Conservation (phyloP, 2,888 invertebrate genomes). For the Ferdinandea cuprea region DNA sequence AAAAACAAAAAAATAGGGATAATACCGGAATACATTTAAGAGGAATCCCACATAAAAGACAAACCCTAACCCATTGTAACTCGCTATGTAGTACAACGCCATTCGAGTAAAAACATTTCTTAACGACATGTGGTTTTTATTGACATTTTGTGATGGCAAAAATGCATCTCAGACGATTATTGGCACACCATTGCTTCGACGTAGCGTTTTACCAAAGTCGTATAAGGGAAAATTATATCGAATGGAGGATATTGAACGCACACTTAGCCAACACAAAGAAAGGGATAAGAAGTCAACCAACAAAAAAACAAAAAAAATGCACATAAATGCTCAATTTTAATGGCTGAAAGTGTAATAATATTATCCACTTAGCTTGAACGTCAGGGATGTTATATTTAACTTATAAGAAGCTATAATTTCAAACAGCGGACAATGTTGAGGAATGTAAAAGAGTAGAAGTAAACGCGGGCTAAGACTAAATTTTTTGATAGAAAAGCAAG, state of each 20-base stretch:
- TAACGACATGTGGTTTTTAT: constrained; percentile 67
- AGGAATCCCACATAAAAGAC: constrained; percentile 7
- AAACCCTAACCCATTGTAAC: background rate
- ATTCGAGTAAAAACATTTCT: background rate
- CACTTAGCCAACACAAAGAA: background rate
- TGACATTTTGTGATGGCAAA: constrained; percentile 48
- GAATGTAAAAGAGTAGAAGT: background rate
- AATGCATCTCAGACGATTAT: constrained; percentile 58
- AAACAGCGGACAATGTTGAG: background rate
- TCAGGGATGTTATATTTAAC: background rate
- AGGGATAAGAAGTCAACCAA: background rate
- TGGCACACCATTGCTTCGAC: constrained; percentile 44
- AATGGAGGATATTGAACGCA: background rate
- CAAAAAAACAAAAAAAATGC: background rate
- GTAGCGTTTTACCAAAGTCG: background rate
- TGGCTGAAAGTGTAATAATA: constrained; percentile 21
- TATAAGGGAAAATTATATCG: background rate
- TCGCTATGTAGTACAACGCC: no score
- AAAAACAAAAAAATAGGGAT: no score
- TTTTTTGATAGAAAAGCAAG: no score
- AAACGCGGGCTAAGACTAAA: background rate
- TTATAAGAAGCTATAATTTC: background rate
- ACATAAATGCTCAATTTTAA: constrained; percentile 16
- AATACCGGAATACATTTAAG: constrained; percentile 3
- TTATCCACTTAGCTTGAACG: constrained; percentile 5